A percentile compares a stretch with the other conserved stretches of the same genome.
These are phyloP conservation scores for Bruchidius siliquastri DNA, from an alignment of 2,888 invertebrate species.

Conservation along the genomic window DNA sequence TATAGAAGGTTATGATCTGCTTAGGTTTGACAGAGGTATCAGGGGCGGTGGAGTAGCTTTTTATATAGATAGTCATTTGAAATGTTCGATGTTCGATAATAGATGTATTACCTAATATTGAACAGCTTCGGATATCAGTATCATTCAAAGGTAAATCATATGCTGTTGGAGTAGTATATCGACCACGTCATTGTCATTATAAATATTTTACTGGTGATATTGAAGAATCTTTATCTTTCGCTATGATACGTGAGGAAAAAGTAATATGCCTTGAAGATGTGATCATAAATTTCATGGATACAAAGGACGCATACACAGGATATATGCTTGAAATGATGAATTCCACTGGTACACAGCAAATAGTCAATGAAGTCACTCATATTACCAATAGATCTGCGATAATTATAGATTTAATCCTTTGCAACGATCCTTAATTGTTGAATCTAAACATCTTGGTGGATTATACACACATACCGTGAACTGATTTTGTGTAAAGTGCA, in stretches of 20 bases:
- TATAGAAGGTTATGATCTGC: neutral
- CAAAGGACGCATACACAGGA: neutral
- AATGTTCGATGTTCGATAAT: neutral
- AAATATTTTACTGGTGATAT: neutral
- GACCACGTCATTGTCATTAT: neutral
- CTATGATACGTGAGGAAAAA: neutral
- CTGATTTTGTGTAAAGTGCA: neutral
- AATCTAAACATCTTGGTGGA: neutral
- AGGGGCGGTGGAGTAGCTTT: neutral
- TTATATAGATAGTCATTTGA: neutral
- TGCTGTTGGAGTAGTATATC: neutral
- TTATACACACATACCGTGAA: neutral
- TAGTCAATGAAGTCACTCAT: neutral
- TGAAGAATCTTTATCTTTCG: neutral
- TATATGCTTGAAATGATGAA: neutral
- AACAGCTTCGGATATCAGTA: neutral
- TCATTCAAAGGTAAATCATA: neutral
- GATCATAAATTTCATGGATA: neutral
- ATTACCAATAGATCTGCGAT: neutral
- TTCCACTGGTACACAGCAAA: neutral
- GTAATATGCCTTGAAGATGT: slow-evolving; percentile 1
- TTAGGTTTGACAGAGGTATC: neutral
- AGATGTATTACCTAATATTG: neutral
- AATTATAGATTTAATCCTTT: neutral
- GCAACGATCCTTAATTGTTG: neutral